Conservation (phyloP, 2,888 invertebrate species). For the Cerceris rybyensis region DNA sequence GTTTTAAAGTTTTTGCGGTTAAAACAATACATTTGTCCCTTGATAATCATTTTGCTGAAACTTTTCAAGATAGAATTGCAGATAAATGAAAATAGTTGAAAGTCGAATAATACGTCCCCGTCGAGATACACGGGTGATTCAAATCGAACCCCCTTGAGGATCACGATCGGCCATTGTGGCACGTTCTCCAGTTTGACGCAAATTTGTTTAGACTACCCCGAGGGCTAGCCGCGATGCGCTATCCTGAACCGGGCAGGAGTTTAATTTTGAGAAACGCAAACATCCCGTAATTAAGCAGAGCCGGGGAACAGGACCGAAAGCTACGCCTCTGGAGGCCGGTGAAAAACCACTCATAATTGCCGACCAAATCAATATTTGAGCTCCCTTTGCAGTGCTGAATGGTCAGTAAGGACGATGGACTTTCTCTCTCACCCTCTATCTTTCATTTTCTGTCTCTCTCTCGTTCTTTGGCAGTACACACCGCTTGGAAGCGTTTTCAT, state of each 20-base stretch:
- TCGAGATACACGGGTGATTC: conserved; percentile 16
- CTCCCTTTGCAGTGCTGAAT: conserved; percentile 71
- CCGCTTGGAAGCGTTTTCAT: conserved; percentile 29
- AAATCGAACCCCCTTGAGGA: conserved; percentile 40
- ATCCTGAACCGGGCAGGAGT: conserved; percentile 61
- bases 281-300: conserved; percentile 73
- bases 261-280: conserved; percentile 78
- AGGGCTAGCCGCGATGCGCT: conserved; percentile 55
- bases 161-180: conserved; percentile 57
- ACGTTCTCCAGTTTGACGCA: conserved; percentile 58
- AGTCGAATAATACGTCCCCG: not conserved
- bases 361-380: conserved; percentile 75
- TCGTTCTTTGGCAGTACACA: conserved; percentile 46
- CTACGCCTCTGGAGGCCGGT: conserved; percentile 61
- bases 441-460: not conserved
- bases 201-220: conserved; percentile 71
- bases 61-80: no score
- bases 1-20: no score
- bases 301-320: conserved; percentile 64
- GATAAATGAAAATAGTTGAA: not conserved
- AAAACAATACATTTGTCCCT: no score
- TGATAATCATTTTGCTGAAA: no score
- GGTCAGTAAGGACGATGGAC: conserved; percentile 52
- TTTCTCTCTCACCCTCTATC: not conserved
- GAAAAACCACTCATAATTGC: conserved; percentile 75